Base-by-base conservation (phyloP, 2,797 vertebrate species). In the Xenopus petersii region DNA sequence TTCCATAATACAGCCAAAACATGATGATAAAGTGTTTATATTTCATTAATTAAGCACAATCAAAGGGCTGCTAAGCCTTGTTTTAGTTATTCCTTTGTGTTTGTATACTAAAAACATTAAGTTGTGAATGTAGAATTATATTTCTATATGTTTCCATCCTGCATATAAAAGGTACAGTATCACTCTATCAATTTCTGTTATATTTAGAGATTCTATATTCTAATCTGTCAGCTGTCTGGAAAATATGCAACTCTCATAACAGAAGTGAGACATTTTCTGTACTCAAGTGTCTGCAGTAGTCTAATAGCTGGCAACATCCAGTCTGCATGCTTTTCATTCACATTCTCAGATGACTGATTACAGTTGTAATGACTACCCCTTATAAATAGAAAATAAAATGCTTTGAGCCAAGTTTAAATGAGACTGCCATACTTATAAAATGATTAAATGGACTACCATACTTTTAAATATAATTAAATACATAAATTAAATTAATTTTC, bases 271-370 rank as follows among this genome's bases (percentile, higher is more conserved):
- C 42, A 30, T 67, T 42, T 42, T 42, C 8, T 59, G 12, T 54
- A 12, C 15, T 59, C 71, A 67, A 42, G 21, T n/a, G 71, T 66
- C 71, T 66, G 36, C 11, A 54, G 4, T 56, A 56, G 30, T 72
- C 51, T 74, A 66, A 66, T 74, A 60, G 64, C 64, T 68, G 49
- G 66, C 49, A 68, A 30, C 66, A 30, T 12, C 2, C 1, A 9
- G 49, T 68, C 49, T 65, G 56, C 54, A 74, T 74, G 55, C 64
- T 60, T 67, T 74, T 67, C 63, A 67, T 74, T 74, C 64, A 33
- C 72, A 60, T 42, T 61, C 42, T 67, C 64, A 51, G 64, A 64
- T 67, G 36, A 55, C 56, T 59, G 54, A 42, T 36, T 56, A 56
- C 36, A 36, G 36, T 42, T 42, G 36, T 42, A 42, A 42, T 42